Conservation (phyloP, 2,888 invertebrate genomes). For the Amblyteles armatorius region DNA sequence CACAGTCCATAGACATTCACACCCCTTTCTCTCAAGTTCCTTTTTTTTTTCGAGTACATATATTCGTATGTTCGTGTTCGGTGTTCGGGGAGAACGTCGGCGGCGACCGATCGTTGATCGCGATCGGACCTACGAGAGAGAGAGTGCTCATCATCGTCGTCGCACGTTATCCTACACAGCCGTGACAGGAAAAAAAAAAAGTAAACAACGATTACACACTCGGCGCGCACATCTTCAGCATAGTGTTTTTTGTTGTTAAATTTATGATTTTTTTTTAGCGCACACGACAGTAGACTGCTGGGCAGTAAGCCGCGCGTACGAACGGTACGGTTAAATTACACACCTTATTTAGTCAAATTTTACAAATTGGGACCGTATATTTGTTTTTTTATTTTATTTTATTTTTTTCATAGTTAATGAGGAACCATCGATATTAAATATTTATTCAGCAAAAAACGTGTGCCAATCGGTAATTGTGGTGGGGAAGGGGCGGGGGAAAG, state of each 20-base stretch:
- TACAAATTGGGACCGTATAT: conserved; percentile 80
- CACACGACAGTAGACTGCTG: conserved; percentile 79
- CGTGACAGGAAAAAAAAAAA: conserved; percentile 25
- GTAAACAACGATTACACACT: conserved; percentile 53
- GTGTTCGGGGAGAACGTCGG: not conserved
- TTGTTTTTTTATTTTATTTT: conserved; percentile 18
- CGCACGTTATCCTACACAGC: conserved; percentile 56
- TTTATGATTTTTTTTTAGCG: conserved; percentile 51
- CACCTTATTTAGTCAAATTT: conserved; percentile 79
- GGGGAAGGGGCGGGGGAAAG: no score
- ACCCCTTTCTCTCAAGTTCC: conserved; percentile 66
- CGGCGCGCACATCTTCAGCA: conserved; percentile 63
- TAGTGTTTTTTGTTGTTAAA: conserved; percentile 49
- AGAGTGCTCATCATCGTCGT: conserved; percentile 52
- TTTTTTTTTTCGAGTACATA: conserved; percentile 26
- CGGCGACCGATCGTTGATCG: conserved; percentile 37
- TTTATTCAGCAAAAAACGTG: conserved; percentile 79
- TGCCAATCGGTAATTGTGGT: conserved; percentile 77
- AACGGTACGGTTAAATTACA: conserved; percentile 72
- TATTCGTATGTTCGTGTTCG: conserved; percentile 13
- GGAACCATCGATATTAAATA: conserved; percentile 82
- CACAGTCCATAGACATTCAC: conserved; percentile 79
- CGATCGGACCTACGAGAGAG: conserved; percentile 58
- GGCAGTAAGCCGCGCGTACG: conserved; percentile 77
- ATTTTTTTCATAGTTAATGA: conserved; percentile 79